Base-by-base conservation (phyloP, 2,797 vertebrate species). In the Diplodus sargus region DNA sequence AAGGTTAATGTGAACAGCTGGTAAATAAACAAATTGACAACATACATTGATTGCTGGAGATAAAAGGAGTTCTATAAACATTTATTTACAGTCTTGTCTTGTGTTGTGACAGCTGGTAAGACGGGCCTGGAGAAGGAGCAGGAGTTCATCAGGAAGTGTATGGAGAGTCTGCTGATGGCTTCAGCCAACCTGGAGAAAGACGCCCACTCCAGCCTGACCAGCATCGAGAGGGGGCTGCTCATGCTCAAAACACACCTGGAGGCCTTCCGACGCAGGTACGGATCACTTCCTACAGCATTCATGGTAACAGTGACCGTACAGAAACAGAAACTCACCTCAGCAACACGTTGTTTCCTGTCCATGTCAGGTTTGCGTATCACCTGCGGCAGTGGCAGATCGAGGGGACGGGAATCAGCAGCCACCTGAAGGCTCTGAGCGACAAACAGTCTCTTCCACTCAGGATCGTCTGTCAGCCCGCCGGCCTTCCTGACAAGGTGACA, bases 201-300 rank as follows among this genome's bases (percentile, higher is more conserved):
- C 57, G 94, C 98, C 17, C 97, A 97, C 74, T 98, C 97, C 42
- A 98, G 98, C 76, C 96, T 99, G 79, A 99, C 96, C 49, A 96
- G 99, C 90, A 99, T 99, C 85, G 98, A 99, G 95, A 95, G 98
- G 90, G 98, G 98, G 56, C 96, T 99, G 16, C 94, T 99, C 82
- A 99, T 99, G 97, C 96, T 99, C 79, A 99, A 99, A 90, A 99
- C 98, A 0, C 98, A 99, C 85, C 95, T 99, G 92, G 98, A 99
- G 95, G 98, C 98, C 86, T 99, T 99, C 84, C 92, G 98, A 64
- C 97, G 98, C 95, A 97, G 98, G 98, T 98, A 93, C 20, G 8
- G 0, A 47, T 34, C 13, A 15, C 0, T 61, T 8, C 5, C 3
- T 25, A 16, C 5, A n/a, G 2, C 23, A 0, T n/a, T 3, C 3